phyloP scores from a whole-genome alignment of 1,140 invertebrate species.

The Drosophila tsacasi region DNA sequence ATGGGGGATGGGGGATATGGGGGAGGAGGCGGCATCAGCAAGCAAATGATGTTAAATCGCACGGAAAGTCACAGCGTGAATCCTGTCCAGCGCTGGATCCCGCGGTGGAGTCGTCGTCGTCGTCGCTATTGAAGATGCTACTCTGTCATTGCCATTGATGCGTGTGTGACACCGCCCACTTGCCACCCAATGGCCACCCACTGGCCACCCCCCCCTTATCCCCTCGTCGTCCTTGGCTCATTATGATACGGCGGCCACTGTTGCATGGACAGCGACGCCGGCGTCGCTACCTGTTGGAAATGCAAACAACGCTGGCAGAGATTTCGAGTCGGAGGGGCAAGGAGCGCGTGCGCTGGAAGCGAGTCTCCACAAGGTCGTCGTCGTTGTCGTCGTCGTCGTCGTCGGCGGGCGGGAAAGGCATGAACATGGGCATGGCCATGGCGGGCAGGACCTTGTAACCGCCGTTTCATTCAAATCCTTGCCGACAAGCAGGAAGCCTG shows the following conservation, averaged over 20 bases:
- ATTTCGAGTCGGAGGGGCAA: not conserved
- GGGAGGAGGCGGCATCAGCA: slow-evolving; percentile 16
- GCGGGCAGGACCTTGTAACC: slow-evolving; percentile 28
- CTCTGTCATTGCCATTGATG: slow-evolving; percentile 35
- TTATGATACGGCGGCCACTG: slow-evolving; percentile 73
- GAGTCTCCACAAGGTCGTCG: slow-evolving; percentile 63
- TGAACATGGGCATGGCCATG: not conserved
- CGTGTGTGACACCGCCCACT: slow-evolving; percentile 20
- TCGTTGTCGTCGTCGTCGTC: not conserved
- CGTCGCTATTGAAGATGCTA: slow-evolving; percentile 18
- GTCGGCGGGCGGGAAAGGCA: no score
- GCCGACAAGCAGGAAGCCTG: not conserved
- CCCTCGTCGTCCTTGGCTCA: slow-evolving; percentile 60
- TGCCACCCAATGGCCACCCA: not conserved
- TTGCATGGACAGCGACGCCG: slow-evolving; percentile 67
- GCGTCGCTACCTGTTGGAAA: slow-evolving; percentile 77
- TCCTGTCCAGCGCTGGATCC: slow-evolving; percentile 44
- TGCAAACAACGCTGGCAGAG: slow-evolving; percentile 66
- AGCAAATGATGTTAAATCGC: slow-evolving; percentile 64
- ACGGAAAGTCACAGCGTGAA: slow-evolving; percentile 47
- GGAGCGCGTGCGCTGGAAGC: slow-evolving; percentile 65
- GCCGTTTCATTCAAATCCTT: slow-evolving; percentile 33
- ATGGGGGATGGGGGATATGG: no score
- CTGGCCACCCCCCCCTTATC: not conserved
- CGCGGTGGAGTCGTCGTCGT: slow-evolving; percentile 20